Conservation (phyloP, 2,888 invertebrate genomes). For the Zele albiditarsus region DNA sequence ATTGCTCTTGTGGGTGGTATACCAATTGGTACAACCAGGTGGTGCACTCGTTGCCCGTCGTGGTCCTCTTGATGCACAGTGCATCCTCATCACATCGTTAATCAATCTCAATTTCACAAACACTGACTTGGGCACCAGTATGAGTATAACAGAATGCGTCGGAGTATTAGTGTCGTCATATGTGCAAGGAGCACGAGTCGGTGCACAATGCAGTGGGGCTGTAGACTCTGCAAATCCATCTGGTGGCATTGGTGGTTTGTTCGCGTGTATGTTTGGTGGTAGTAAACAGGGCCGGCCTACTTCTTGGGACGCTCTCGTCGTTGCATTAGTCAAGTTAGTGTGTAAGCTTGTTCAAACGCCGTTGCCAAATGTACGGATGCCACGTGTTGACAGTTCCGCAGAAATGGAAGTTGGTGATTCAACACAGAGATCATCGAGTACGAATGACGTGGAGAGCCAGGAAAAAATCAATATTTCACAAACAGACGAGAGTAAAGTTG, state of each 20-base stretch:
- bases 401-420: constrained; percentile 65
- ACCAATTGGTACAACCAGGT: constrained; percentile 81
- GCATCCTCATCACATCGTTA: constrained; percentile 80
- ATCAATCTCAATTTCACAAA: constrained; percentile 80
- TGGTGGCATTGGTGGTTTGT: constrained; percentile 82
- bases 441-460: constrained; percentile 56
- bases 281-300: constrained; percentile 79
- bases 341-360: constrained; percentile 79
- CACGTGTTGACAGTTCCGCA: constrained; percentile 55
- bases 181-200: constrained; percentile 66
- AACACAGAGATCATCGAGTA: constrained; percentile 47
- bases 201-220: constrained; percentile 70
- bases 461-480: constrained; percentile 74
- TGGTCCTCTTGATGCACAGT: constrained; percentile 84
- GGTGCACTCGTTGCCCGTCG: constrained; percentile 79
- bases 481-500: constrained; percentile 89
- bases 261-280: constrained; percentile 82
- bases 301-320: constrained; percentile 82
- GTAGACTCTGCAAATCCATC: constrained; percentile 73
- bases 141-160: constrained; percentile 84
- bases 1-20: constrained; percentile 81
- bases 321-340: constrained; percentile 82
- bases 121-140: constrained; percentile 81
- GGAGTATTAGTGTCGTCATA: constrained; percentile 73
- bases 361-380: constrained; percentile 70